Conservation (phyloP, 2,113 vertebrate species). For the Rhagologus leucostigma region DNA sequence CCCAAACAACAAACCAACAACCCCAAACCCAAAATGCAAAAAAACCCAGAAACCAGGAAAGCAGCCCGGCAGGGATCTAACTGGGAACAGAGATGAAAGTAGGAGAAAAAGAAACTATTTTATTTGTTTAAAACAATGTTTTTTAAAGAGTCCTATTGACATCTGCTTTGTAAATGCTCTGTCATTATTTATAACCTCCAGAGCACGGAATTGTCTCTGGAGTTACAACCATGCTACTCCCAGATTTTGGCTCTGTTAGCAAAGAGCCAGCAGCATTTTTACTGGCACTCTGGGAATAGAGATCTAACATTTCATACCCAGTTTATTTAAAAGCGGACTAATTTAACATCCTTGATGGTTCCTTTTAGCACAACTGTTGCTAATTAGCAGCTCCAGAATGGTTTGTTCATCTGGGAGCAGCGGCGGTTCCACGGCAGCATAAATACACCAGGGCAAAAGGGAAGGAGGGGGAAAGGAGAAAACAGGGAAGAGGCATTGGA, state of each 20-base stretch:
- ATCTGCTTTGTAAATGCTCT: conserved; percentile 62
- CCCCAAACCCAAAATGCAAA: neutral
- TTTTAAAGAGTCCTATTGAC: conserved; percentile 46
- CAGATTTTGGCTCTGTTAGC: conserved; percentile 55
- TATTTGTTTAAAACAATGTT: conserved; percentile 8
- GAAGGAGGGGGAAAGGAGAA: neutral
- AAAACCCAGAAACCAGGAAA: conserved; percentile 41
- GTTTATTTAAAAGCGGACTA: conserved; percentile 62
- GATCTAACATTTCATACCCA: conserved; percentile 56
- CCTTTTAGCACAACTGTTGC: conserved; percentile 66
- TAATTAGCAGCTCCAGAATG: conserved; percentile 54
- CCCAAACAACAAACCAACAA: neutral
- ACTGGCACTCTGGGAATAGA: conserved; percentile 59
- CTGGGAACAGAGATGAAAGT: conserved; percentile 61
- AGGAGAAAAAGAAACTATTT: conserved; percentile 47
- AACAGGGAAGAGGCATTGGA: neutral
- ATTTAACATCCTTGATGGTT: conserved; percentile 59
- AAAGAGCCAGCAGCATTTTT: conserved; percentile 55
- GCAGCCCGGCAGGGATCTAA: conserved; percentile 43
- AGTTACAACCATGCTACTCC: conserved; percentile 54
- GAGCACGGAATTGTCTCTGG: conserved; percentile 56
- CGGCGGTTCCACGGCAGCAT: conserved; percentile 18
- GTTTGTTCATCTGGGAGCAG: conserved; percentile 52
- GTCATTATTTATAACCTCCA: conserved; percentile 59
- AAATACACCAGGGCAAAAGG: neutral